Base-by-base conservation (phyloP, 2,113 vertebrate genomes). In the Leptodactylus fuscus region DNA sequence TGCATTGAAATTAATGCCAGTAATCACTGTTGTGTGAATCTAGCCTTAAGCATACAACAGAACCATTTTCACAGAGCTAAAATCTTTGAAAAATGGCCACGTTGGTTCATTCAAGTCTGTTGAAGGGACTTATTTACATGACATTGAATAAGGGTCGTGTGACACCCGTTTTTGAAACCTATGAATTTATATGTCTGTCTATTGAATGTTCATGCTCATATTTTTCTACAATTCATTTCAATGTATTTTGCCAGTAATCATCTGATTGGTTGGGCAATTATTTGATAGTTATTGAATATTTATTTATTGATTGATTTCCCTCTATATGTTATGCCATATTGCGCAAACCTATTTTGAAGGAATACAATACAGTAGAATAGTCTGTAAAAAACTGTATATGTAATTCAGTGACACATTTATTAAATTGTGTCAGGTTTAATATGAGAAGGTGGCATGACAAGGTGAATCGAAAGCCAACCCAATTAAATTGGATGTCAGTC, bases 401-500 rank as follows among this genome's bases (percentile, higher is more conserved):
- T 46, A 24, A 29, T 74, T 41, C 65, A 24, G 18, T 83, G 81
- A 75, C 51, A 83, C 69, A 60, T 83, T 83, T 83, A 83, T 60
- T 71, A 74, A 58, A 75, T 75, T 46, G 81, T 83, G 70, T 83
- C 81, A 83, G 81, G 13, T 29, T 74, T 75, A 83, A 75, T 83
- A 71, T 60, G 20, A 44, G 55, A 55, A 73, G 48, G 81, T 74
- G 69, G n/a, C 34, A 74, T 74, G 51, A 60, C 51, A 71, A 83
- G 69, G 81, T 74, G 70, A 83, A 83, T 83, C 53, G 49, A 60
- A 83, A 75, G 81, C 70, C 69, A 83, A 75, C 69, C 49, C 70
- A 83, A 83, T 83, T 83, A 74, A 83, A 75, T 74, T 58, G 81
- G 8, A 75, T 60, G 81, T 83, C 81, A 83, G n/a, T 83, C 81